Conservation (phyloP, 2,888 invertebrate genomes). For the Nesidiocoris tenuis region DNA sequence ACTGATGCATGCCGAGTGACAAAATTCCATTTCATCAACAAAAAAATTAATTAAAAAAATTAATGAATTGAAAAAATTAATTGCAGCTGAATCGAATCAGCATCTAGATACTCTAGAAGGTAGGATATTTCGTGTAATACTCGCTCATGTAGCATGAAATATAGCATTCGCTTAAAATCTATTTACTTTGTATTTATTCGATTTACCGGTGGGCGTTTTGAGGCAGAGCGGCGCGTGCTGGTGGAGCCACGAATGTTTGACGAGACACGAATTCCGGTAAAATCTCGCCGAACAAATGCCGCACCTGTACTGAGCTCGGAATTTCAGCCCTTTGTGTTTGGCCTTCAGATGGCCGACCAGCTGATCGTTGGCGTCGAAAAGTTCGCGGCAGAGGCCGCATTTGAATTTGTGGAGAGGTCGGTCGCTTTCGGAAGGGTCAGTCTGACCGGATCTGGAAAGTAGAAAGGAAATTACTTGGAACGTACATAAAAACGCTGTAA, state of each 20-base stretch:
- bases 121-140: too few species aligned
- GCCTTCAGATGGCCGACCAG: slow-evolving; percentile 50
- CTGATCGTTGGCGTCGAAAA: slow-evolving; percentile 50
- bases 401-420: slow-evolving; percentile 46
- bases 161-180: slow-evolving; percentile 23
- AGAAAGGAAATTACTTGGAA: too few species aligned
- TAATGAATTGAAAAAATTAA: too few species aligned
- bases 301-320: slow-evolving; percentile 52
- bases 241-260: slow-evolving; percentile 51
- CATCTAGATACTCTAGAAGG: too few species aligned
- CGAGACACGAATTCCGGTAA: slow-evolving; percentile 52
- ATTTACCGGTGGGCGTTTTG: slow-evolving; percentile 34
- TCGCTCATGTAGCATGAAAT: too few species aligned
- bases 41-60: too few species aligned
- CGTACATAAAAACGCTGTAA: too few species aligned
- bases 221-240: slow-evolving; percentile 50
- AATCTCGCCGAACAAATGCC: slow-evolving; percentile 53
- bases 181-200: slow-evolving; percentile 9
- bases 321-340: slow-evolving; percentile 50
- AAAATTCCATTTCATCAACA: too few species aligned
- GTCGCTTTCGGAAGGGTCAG: not conserved
- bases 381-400: slow-evolving; percentile 51
- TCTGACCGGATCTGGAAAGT: too few species aligned
- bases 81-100: too few species aligned
- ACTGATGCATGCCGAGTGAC: too few species aligned